These are phyloP conservation scores for Hydrocynus forskahlii DNA, from an alignment of 2,797 vertebrate species.

Conservation along the genomic window DNA sequence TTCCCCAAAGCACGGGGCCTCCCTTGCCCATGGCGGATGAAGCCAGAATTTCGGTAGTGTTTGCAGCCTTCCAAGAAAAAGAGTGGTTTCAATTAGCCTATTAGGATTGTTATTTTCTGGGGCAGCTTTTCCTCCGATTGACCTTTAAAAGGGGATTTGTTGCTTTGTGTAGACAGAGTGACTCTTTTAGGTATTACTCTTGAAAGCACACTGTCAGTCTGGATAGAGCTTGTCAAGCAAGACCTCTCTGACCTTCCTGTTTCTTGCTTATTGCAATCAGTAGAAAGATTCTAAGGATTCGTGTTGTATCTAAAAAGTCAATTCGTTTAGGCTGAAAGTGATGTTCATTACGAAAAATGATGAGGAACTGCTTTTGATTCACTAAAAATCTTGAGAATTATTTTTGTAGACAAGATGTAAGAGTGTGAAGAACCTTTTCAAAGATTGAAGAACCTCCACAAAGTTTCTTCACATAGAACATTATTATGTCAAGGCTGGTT, in stretches of 20 bases:
- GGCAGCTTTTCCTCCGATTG: neutral
- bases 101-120: constrained; percentile 9
- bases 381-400: too few relatives aligned
- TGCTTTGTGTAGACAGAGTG: neutral
- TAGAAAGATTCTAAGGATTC: neutral
- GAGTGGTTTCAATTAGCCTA: constrained; percentile 12
- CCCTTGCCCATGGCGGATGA: neutral
- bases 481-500: too few relatives aligned
- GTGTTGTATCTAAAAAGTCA: neutral
- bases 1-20: neutral
- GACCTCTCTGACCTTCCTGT: neutral
- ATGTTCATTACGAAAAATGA: too few relatives aligned
- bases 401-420: too few relatives aligned
- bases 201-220: neutral
- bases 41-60: neutral
- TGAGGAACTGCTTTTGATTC: too few relatives aligned
- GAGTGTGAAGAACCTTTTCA: too few relatives aligned
- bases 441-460: too few relatives aligned
- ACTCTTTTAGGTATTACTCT: neutral
- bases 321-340: too few relatives aligned
- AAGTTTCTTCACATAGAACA: too few relatives aligned
- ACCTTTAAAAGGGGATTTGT: neutral
- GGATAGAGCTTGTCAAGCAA: neutral
- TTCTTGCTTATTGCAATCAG: neutral
- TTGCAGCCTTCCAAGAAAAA: neutral